Evolutionary conservation across 1,140 invertebrate species (phyloP).

Genomic region (Drosophila kikkawai): DNA sequence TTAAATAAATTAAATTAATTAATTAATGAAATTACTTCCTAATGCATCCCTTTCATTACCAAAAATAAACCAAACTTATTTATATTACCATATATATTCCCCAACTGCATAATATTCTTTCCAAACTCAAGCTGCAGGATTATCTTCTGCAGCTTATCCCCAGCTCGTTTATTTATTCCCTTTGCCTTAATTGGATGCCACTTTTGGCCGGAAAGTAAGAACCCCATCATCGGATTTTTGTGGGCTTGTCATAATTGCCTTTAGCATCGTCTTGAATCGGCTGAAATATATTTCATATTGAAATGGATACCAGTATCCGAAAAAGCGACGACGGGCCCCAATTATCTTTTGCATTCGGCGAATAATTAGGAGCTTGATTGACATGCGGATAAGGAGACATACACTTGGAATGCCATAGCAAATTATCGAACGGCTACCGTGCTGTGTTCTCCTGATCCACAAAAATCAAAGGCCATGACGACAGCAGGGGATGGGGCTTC

Average conservation of each 20-base stretch:
- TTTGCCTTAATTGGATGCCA: conserved; percentile 66
- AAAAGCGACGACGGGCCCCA: conserved; percentile 58
- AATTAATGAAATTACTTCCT: no score
- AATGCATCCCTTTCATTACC: background rate
- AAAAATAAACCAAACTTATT: background rate
- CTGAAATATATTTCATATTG: conserved; percentile 54
- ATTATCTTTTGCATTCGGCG: conserved; percentile 84
- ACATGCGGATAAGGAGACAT: conserved; percentile 85
- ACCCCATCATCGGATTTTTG: conserved; percentile 27
- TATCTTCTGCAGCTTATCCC: background rate
- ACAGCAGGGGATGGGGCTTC: conserved; percentile 17
- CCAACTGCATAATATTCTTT: background rate
- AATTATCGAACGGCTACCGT: conserved; percentile 85
- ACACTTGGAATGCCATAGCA: conserved; percentile 85
- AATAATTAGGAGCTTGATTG: conserved; percentile 85
- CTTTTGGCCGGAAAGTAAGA: conserved; percentile 8
- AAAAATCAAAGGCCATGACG: conserved; percentile 76
- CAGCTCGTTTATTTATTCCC: conserved; percentile 8
- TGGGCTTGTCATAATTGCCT: conserved; percentile 76
- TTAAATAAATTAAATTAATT: background rate
- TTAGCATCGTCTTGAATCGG: conserved; percentile 14
- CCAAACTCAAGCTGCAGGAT: background rate
- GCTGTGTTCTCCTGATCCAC: conserved; percentile 67
- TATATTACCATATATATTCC: background rate
- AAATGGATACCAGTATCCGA: conserved; percentile 54